Base-by-base conservation (phyloP, 2,888 invertebrate genomes). In the Eudasyphora cyanicolor region DNA sequence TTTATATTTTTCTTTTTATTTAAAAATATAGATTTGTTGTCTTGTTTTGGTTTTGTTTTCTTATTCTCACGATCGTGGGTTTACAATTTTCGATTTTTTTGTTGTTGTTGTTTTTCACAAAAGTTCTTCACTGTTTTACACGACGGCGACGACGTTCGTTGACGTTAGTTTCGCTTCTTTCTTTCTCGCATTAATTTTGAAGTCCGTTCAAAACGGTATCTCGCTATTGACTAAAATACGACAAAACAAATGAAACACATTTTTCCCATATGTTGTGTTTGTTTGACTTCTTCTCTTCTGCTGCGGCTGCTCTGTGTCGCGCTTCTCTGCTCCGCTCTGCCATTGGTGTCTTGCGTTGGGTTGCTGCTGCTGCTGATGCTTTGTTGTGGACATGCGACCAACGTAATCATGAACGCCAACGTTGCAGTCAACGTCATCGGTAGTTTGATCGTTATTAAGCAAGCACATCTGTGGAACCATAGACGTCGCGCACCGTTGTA, bases 121-220 rank as follows among this genome's bases (percentile, higher is more conserved):
- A 62, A 79, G 54, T 79, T 70, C 74, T 75, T 79, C 73, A 60
- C 67, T 62, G 32, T 24, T 73, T n/a, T 7, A 54, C 19, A 57
- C 29, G 35, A n/a, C n/a, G n/a, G n/a, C 38, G 12, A 42, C 10
- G 32, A 35, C 60, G 10, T 49, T 64, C 32, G 7, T 64, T 60
- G 27, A 74, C 69, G 35, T 78, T 82, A 78, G 74, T 79, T 71
- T n/a, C 27, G 38, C 19, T 75, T 73, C 38, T 74, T 77, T 24
- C 35, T 74, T 19, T 45, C 14, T 35, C 19, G 51, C 57, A 70
- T 76, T 73, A 57, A 45, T 3, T 12, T 75, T 19, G 57, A 76
- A 81, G 75, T 85, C 86, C 86, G 85, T 85, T 86, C 86, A 76
- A 86, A 87, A 87, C 87, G 87, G 87, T 87, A 86, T 86, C 87